Evolutionary conservation across 2,888 invertebrate genomes (phyloP).

Genomic region (Drosophila infuscata): DNA sequence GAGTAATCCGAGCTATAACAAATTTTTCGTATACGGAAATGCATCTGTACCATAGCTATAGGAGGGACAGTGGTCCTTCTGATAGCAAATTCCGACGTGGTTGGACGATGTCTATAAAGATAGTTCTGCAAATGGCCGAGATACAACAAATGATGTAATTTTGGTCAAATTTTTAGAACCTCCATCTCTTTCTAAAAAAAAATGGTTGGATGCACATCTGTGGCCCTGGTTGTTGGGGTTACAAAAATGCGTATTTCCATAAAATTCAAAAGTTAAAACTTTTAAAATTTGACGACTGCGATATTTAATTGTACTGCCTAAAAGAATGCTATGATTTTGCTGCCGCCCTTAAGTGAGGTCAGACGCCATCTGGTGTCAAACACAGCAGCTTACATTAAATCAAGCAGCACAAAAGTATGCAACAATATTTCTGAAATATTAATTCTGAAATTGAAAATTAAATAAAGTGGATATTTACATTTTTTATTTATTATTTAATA

Average conservation of each 20-base stretch:
- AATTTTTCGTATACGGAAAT: background rate
- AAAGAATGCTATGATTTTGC: background rate
- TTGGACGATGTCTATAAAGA: background rate
- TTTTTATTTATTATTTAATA: background rate
- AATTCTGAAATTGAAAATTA: background rate
- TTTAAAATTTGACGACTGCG: no score
- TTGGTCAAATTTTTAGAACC: background rate
- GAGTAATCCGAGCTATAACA: background rate
- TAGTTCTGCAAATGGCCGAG: background rate
- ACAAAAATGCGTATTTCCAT: background rate
- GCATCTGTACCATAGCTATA: no score
- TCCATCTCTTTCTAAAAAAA: background rate
- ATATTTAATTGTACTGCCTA: background rate
- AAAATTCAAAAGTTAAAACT: background rate
- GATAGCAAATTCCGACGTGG: background rate
- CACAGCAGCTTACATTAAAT: background rate
- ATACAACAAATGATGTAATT: background rate
- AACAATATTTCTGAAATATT: background rate
- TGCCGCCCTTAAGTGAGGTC: rapidly evolving
- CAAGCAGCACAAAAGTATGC: conserved; percentile 15
- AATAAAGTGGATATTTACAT: background rate
- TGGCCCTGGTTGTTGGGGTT: background rate
- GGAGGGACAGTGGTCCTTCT: background rate
- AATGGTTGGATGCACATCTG: no score
- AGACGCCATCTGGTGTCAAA: background rate